Evolutionary conservation across 30 jellyfish, hydroid and myxozoan genomes (phyloP).

Genomic region (Clytia hemisphaerica): DNA sequence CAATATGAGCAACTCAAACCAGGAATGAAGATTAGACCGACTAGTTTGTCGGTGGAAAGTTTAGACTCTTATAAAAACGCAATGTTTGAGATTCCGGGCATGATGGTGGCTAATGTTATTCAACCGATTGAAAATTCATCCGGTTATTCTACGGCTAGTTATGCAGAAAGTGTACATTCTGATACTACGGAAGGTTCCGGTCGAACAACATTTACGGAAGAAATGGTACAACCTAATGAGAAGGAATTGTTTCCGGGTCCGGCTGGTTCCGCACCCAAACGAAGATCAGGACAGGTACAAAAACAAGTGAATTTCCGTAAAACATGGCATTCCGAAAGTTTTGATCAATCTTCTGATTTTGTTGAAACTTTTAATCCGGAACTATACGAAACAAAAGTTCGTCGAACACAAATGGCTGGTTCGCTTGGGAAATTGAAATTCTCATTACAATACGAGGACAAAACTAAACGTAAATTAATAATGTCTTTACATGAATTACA

Average conservation of each 20-base stretch:
- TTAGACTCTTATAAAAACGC: conserved; percentile 7
- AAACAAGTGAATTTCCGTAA: neutral
- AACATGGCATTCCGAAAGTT: neutral
- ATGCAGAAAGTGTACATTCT: conserved; percentile 24
- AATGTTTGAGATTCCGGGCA: conserved; percentile 41
- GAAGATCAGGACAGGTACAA: neutral
- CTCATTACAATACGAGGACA: conserved; percentile 74
- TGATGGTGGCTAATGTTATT: conserved; percentile 2
- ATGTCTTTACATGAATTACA: conserved; percentile 23
- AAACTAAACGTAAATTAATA: conserved; percentile 37
- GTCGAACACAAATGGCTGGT: conserved; percentile 72
- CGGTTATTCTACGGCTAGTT: conserved; percentile 29
- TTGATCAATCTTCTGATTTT: neutral
- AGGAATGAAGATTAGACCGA: neutral
- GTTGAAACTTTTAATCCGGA: conserved; percentile 34
- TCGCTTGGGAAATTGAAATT: conserved; percentile 66
- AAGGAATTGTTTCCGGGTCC: neutral
- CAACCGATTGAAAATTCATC: conserved; percentile 39
- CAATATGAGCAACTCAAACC: neutral
- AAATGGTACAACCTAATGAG: conserved; percentile 16
- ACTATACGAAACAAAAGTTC: conserved; percentile 46
- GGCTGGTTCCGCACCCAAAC: neutral
- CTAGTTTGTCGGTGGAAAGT: conserved; percentile 32
- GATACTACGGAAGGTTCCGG: neutral
- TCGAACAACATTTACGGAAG: conserved; percentile 9